phyloP scores from a whole-genome alignment of 2,888 invertebrate species.

The Junonia oenone region DNA sequence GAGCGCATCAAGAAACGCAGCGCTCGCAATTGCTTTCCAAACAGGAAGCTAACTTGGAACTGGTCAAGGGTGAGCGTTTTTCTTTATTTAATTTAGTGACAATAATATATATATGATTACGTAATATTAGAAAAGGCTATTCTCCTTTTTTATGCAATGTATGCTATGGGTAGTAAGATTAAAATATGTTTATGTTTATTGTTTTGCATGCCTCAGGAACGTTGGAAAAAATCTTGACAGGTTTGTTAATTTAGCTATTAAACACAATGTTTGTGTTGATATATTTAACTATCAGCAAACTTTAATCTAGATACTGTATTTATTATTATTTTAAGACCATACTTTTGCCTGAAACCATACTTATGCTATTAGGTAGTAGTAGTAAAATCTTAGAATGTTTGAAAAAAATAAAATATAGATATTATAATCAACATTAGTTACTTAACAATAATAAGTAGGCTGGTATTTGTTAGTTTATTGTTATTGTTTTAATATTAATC shows the following conservation, averaged over 20 bases:
- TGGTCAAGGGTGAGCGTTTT: constrained; percentile 87
- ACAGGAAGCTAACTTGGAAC: constrained; percentile 95
- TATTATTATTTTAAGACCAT: constrained; percentile 23
- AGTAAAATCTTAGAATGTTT: background rate
- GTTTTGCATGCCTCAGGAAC: constrained; percentile 82
- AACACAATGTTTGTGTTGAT: background rate
- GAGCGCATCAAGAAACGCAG: constrained; percentile 93
- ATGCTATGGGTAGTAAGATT: constrained; percentile 26
- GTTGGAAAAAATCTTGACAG: constrained; percentile 84
- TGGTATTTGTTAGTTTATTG: background rate
- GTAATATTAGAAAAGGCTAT: constrained; percentile 19
- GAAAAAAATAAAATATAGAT: background rate
- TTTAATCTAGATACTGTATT: background rate
- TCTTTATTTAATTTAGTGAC: constrained; percentile 20
- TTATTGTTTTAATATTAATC: background rate
- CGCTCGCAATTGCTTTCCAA: constrained; percentile 89
- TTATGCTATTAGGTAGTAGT: background rate
- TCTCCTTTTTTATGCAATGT: constrained; percentile 12
- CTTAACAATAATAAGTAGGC: background rate
- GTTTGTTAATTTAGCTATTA: constrained; percentile 77
- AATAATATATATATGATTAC: constrained; percentile 3
- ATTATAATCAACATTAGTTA: background rate
- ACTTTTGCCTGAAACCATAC: constrained; percentile 30
- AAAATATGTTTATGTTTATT: constrained; percentile 44
- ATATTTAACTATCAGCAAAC: background rate